Conservation (phyloP, 2,888 invertebrate species). For the Watsonalla binaria region DNA sequence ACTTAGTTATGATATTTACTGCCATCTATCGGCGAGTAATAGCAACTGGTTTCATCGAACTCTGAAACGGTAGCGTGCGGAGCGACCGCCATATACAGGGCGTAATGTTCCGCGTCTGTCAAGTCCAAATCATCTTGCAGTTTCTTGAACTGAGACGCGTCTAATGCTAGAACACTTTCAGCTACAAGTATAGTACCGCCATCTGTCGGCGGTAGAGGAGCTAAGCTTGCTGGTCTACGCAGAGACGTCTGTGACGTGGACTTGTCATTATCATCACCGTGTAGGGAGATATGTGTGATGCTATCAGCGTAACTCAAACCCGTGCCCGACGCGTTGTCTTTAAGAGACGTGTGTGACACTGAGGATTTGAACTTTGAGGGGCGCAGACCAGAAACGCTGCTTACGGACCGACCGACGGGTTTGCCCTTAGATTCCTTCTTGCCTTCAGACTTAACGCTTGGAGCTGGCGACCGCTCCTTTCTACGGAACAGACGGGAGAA, state of each 20-base stretch:
- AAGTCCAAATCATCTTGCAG: conserved; percentile 81
- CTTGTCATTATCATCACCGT: conserved; percentile 72
- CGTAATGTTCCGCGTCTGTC: conserved; percentile 93
- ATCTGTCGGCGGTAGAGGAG: conserved; percentile 70
- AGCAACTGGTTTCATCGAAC: conserved; percentile 92
- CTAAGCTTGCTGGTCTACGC: conserved; percentile 41
- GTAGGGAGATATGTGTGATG: conserved; percentile 82
- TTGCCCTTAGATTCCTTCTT: conserved; percentile 51
- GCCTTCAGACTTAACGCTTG: conserved; percentile 57
- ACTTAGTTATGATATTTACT: conserved; percentile 78
- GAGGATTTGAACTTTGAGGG: conserved; percentile 69
- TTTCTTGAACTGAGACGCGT: conserved; percentile 58
- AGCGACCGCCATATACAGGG: conserved; percentile 90
- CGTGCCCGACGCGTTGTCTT: conserved; percentile 58
- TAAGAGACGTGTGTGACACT: conserved; percentile 62
- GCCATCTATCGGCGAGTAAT: conserved; percentile 90
- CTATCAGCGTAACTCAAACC: conserved; percentile 76
- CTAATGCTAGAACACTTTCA: conserved; percentile 69
- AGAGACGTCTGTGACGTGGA: conserved; percentile 55
- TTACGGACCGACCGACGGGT: conserved; percentile 79
- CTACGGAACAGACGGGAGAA: conserved; percentile 68
- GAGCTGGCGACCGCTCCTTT: conserved; percentile 67
- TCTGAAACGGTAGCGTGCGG: conserved; percentile 92
- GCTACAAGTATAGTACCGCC: conserved; percentile 80
- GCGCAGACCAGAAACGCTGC: conserved; percentile 79